Base-by-base conservation (phyloP, 2,113 vertebrate species). In the Mionectes macconnelli region DNA sequence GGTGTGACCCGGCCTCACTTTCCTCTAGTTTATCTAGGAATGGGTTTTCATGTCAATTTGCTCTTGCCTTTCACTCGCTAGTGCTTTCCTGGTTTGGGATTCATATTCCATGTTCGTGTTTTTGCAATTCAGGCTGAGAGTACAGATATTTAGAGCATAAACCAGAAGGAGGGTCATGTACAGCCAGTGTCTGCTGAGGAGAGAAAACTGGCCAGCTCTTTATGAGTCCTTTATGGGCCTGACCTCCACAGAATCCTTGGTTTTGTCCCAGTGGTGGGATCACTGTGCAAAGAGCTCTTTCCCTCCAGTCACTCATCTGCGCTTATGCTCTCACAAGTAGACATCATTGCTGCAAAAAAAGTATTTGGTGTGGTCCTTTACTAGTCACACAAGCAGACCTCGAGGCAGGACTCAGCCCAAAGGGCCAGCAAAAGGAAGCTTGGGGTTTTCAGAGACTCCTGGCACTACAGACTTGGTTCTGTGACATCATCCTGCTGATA, bases 241-340 rank as follows among this genome's bases (percentile, higher is more conserved):
- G 42, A 56, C 5, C 9, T 84, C 11, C 9, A 30, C 28, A 91
- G n/a, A 22, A 42, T 57, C 33, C 21, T 39, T 67, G 8, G 3
- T 18, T 3, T 1, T 45, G 18, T 83, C 15, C 24, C 22, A 60
- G 20, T 30, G 28, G 7, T 50, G 17, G 57, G 17, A n/a, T 17
- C 0, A 1, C 17, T 33, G 14, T 50, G 6, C 31, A 66, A 47
- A 60, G 17, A 87, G 14, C 16, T 50, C 64, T 45, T 77, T 39
- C 31, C 4, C 9, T 50, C 8, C 21, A 44, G 12, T 31, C 1
- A 1, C 25, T 66, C 3, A 2, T 18, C 0, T 0, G 9, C 44
- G 8, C 4, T 12, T 5, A 1, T 55, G 6, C 6, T 50, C 12
- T 73, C 14, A 77, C n/a, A 81, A 42, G 35, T 6, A 44, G 40